Evolutionary conservation across 2,797 vertebrate species (phyloP).

Genomic region (Triplophysa yarkandensis): DNA sequence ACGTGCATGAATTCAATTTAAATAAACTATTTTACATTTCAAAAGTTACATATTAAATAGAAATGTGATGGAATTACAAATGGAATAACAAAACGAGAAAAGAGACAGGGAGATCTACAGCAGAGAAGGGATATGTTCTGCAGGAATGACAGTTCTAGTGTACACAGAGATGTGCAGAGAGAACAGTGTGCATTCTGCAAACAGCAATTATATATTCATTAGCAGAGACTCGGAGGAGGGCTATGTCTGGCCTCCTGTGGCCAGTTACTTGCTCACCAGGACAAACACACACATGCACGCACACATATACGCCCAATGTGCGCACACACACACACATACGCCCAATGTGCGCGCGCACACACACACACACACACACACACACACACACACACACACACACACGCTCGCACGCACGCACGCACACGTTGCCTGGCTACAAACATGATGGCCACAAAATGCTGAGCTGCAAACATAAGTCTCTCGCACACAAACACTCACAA

Average conservation of each 20-base stretch:
- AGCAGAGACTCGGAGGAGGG: constrained; percentile 55
- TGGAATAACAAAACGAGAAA: not conserved
- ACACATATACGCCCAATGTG: constrained; percentile 51
- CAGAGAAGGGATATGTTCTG: constrained; percentile 38
- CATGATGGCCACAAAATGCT: constrained; percentile 64
- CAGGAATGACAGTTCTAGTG: constrained; percentile 53
- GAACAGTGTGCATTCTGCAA: constrained; percentile 62
- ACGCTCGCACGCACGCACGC: constrained; percentile 51
- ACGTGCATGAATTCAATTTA: not conserved
- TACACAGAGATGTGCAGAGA: constrained; percentile 59
- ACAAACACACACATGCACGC: constrained; percentile 52
- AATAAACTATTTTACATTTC: not conserved
- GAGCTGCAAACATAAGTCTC: constrained; percentile 57
- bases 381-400: constrained; percentile 54
- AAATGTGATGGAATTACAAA: not conserved
- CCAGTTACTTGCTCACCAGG: constrained; percentile 64
- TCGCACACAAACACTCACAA: constrained; percentile 40
- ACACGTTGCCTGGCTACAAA: constrained; percentile 73
- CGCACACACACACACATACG: constrained; percentile 59
- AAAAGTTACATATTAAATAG: not conserved
- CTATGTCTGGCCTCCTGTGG: constrained; percentile 66
- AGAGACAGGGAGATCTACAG: constrained; percentile 26
- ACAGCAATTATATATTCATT: constrained; percentile 67
- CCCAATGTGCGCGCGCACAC: constrained; percentile 51
- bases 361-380: constrained; percentile 52